Evolutionary conservation across 2,113 vertebrate genomes (phyloP), one percentile per base, ranked within the genome.

Genomic region (Macaca mulatta): DNA sequence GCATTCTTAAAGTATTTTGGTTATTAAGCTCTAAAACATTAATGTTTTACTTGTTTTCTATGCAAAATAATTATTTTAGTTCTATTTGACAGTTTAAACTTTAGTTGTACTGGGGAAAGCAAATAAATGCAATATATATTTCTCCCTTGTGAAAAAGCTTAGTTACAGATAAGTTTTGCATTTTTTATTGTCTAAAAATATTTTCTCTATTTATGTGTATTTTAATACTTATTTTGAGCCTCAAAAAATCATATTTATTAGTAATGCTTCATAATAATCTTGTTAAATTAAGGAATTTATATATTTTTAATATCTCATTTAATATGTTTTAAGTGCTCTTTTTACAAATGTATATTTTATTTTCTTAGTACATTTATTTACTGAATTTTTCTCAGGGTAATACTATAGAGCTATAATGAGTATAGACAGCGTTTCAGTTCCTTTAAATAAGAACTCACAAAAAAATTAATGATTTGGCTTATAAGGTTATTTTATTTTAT

Each of bases 1-100:
- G 3, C 4, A 69, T 93, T 83, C 8, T 95, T 79, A 50, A 81
- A 70, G 38, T 85, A 74, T 81, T 93, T 80, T 80, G 59, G 52
- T 35, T 67, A 83, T 80, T 9, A 79, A 77, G 10, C 38, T 80
- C 89, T 93, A 90, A 97, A 94, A 83, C 1, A 82, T 74, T 96
- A n/a, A 64, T 93, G 10, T 69, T 89, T 67, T 74, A 78, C 17
- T 57, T 89, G n/a, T 86, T 94, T 90, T 43, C 61, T 90, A 20
- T 77, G 18, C 10, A 67, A 88, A 89, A 86, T 17, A 27, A 74
- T 92, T 86, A 69, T 86, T 90, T 94, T 89, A 82, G 13, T n/a
- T 92, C 17, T 72, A 22, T 74, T 83, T 92, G 43, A 83, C 38
- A 96, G 69, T 89, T 97, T 45, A 86, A 67, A 74, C 27, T 87